phyloP scores from a whole-genome alignment of 2,888 invertebrate species.

The Andricus curvator region DNA sequence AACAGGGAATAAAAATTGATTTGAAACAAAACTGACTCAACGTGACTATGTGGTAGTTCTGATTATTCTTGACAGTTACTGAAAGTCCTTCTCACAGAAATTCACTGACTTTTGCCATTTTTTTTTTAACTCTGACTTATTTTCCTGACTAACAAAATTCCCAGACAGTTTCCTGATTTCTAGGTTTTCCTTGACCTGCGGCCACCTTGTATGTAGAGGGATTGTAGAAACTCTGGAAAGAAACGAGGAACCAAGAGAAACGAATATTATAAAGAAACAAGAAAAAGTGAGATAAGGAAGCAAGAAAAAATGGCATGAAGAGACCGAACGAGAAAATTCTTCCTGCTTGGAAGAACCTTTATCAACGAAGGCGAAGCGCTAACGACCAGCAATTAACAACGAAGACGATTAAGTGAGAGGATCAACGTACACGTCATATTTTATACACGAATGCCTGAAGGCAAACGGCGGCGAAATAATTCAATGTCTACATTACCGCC shows the following conservation, averaged over 20 bases:
- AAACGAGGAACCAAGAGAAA: neutral
- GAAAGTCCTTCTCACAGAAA: too few relatives aligned
- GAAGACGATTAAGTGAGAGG: constrained; percentile 1
- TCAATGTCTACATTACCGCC: constrained; percentile 30
- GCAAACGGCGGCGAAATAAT: constrained; percentile 31
- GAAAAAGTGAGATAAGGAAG: neutral
- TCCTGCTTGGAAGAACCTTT: neutral
- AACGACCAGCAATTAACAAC: constrained; percentile 13
- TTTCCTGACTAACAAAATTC: too few relatives aligned
- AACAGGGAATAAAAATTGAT: too few relatives aligned
- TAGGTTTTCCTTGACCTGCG: too few relatives aligned
- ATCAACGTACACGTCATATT: constrained; percentile 34
- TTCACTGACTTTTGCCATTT: too few relatives aligned
- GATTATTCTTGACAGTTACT: too few relatives aligned
- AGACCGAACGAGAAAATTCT: neutral
- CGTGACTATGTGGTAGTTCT: too few relatives aligned
- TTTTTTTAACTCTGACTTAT: too few relatives aligned
- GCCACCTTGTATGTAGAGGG: too few relatives aligned
- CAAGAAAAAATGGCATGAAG: constrained; percentile 6
- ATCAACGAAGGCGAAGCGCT: neutral
- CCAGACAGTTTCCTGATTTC: too few relatives aligned
- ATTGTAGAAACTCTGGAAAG: neutral
- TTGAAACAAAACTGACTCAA: too few relatives aligned
- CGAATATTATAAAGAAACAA: neutral
- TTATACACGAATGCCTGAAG: constrained; percentile 38